Conservation (phyloP, 1,140 invertebrate genomes). For the Bicyclus anynana region DNA sequence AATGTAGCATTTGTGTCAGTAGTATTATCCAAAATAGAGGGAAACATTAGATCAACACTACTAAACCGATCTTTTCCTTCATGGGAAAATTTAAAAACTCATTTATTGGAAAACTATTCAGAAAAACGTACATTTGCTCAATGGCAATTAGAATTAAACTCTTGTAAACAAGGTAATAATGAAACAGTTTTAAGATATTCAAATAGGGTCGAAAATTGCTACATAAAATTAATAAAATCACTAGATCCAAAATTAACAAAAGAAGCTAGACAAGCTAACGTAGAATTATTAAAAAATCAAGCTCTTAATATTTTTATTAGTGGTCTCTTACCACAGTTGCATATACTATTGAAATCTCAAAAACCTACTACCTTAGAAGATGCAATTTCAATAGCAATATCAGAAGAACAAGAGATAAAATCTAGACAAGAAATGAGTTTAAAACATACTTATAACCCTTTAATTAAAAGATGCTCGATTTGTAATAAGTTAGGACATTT, state of each 20-base stretch:
- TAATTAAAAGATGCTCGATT: not conserved
- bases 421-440: constrained; percentile 32
- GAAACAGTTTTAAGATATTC: constrained; percentile 32
- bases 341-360: constrained; percentile 19
- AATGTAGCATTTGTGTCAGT: constrained; percentile 16
- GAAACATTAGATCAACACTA: constrained; percentile 30
- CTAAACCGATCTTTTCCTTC: constrained; percentile 28
- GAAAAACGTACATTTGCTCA: constrained; percentile 34
- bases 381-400: constrained; percentile 29
- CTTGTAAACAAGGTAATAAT: constrained; percentile 28
- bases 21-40: constrained; percentile 28
- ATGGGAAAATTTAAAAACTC: constrained; percentile 26
- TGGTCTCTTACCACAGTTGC: constrained; percentile 26
- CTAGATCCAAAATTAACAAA: constrained; percentile 23
- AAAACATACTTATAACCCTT: not conserved
- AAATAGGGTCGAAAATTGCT: constrained; percentile 34
- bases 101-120: constrained; percentile 32
- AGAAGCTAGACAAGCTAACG: constrained; percentile 27
- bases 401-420: constrained; percentile 31
- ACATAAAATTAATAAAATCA: constrained; percentile 33
- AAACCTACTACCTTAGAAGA: constrained; percentile 26
- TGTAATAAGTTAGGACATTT: not conserved
- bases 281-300: constrained; percentile 32
- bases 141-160: constrained; percentile 39
- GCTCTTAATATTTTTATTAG: constrained; percentile 34